Percentiles rank a stretch among this genome's conserved stretches.
phyloP scores from a whole-genome alignment of 92 coral and sea anemone species.

The Palythoa heliodiscus region DNA sequence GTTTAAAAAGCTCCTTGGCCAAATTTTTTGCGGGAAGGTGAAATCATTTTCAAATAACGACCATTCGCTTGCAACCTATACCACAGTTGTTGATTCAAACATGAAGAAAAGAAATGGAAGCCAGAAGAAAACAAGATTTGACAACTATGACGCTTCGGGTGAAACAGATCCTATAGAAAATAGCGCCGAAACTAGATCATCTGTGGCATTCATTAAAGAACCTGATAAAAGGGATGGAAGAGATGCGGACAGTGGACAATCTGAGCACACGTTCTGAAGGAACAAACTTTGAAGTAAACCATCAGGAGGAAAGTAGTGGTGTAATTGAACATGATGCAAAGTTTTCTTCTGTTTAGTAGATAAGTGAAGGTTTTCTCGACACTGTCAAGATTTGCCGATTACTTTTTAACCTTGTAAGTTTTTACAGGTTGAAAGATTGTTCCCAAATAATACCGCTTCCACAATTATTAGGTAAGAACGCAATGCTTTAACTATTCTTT shows the following conservation, averaged over 20 bases:
- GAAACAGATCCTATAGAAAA: constrained; percentile 9
- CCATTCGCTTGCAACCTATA: constrained; percentile 7
- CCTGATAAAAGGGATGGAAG: background rate
- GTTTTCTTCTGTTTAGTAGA: no score
- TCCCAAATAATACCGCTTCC: no score
- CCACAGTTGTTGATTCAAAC: constrained; percentile 7
- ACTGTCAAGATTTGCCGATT: no score
- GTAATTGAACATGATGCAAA: background rate
- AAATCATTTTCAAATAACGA: background rate
- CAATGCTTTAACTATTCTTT: no score
- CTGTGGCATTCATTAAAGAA: background rate
- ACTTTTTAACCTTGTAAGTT: no score
- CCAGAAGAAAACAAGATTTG: constrained; percentile 18
- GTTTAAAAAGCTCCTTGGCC: constrained; percentile 37
- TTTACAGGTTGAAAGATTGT: no score
- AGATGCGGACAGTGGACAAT: background rate
- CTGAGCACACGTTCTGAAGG: background rate
- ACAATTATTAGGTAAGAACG: no score
- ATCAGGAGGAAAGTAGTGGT: background rate
- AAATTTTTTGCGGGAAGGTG: background rate
- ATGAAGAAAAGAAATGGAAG: background rate
- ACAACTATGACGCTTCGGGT: constrained; percentile 10
- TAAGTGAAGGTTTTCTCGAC: no score
- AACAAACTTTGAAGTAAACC: background rate
- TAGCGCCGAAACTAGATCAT: background rate